Evolutionary conservation across 1,140 invertebrate species (phyloP), one percentile per base, ranked within the genome.

Genomic region (Battus philenor): DNA sequence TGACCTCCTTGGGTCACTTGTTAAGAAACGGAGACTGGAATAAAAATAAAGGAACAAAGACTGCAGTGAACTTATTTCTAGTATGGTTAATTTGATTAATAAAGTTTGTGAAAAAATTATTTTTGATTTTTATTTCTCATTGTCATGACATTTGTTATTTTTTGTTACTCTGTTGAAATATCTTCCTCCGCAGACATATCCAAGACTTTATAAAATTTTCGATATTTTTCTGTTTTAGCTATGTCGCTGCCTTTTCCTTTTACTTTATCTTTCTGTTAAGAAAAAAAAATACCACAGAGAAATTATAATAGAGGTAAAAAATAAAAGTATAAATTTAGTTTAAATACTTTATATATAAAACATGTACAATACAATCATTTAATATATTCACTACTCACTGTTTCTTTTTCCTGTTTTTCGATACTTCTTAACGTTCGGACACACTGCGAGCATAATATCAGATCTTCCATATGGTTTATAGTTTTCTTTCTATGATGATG

Each of bases 1-100:
- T 1, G 93, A 94, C 82, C 87, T 95, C 64, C 85, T 94, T 44
- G 91, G 91, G 44, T 91, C 91, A 0, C 75, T 93, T 24, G 90
- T 93, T 10, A 93, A 93, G 71, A 93, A 93, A 61, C 78, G 91
- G 52, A 83, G 91, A 34, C 77, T 92, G 6, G 92, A 93, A 16
- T 17, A 8, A 33, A n/a, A 9, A n/a, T 29, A 31, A n/a, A 9
- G 16, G 20, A 22, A 1, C 18, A 17, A 30, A 9, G 0, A 1
- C 0, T 0, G 22, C 24, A 8, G 12, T 45, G 32, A 33, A n/a
- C n/a, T n/a, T n/a, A n/a, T n/a, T n/a, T n/a, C n/a, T n/a, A n/a
- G n/a, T n/a, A n/a, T n/a, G n/a, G 0, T 45, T 44, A 46, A 50
- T 43, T 29, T 32, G 29, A 34, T 32, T 13, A 58, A 50, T 53